Evolutionary conservation across 2,113 vertebrate genomes (phyloP), one percentile per base, ranked within the genome.

Genomic region (Sapayoa aenigma): DNA sequence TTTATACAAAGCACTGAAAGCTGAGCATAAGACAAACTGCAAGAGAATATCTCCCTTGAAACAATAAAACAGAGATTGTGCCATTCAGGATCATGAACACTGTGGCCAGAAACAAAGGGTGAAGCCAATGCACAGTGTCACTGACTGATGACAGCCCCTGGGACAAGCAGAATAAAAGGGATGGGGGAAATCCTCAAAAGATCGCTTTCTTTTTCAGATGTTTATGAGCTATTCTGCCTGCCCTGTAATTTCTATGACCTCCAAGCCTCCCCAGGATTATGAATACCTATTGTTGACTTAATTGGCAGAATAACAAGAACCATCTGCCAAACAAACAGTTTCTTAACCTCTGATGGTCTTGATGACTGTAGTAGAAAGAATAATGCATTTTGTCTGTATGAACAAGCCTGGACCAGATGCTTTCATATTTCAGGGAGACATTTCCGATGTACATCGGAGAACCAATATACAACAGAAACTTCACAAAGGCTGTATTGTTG

Each of bases 271-370:
- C 67, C 69, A 88, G 71, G 68, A 95, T 74, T 92, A 88, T 94
- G 94, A 95, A 95, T 94, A 95, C 82, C 84, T 93, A 95, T 91
- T 95, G 89, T 95, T 95, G 89, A 85, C 82, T 95, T 94, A 91
- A 95, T 80, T 95, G 72, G 63, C 87, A 92, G 72, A 93, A 86
- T 67, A 96, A 96, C 33, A 86, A 95, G 88, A 95, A 96, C 92
- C 87, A 95, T 95, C 82, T 94, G 93, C 90, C 84, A 96, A 91
- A 91, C 27, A 73, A 95, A 90, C 30, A 83, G 46, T 59, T 94
- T 77, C 90, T 95, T 90, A 91, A 90, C 75, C 90, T 94, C 75
- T 93, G 50, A 75, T 84, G 75, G 17, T 95, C 67, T 66, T n/a
- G 17, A 41, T 28, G 22, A 77, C 30, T 63, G 39, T 21, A 65